phyloP scores from a whole-genome alignment of 2,888 invertebrate species.

The Smittia sp. region DNA sequence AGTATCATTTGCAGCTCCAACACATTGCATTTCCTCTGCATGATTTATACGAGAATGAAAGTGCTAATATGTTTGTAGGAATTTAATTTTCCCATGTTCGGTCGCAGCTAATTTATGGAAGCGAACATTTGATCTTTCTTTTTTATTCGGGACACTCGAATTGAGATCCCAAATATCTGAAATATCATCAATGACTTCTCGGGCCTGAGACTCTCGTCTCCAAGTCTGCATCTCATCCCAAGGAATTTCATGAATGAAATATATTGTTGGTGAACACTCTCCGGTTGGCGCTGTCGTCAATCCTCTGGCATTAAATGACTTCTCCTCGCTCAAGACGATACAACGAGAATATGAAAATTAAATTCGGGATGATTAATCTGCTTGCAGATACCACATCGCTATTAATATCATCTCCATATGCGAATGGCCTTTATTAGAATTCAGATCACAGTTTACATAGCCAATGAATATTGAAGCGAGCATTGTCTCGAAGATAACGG shows the following conservation, averaged over 20 bases:
- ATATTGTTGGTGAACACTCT: no score
- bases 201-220: no score
- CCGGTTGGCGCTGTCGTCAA: no score
- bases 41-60: slow-evolving; percentile 6
- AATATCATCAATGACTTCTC: no score
- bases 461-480: slow-evolving; percentile 8
- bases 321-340: no score
- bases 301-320: no score
- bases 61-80: neutral
- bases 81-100: neutral
- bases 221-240: no score
- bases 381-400: slow-evolving; percentile 4
- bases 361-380: slow-evolving; percentile 30
- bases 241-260: no score
- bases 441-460: slow-evolving; percentile 19
- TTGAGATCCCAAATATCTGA: no score
- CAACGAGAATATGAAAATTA: slow-evolving; percentile 26
- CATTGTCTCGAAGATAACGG: neutral
- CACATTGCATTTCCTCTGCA: slow-evolving; percentile 4
- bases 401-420: neutral
- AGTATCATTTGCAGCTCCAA: slow-evolving; percentile 20
- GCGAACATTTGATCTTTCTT: neutral
- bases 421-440: slow-evolving; percentile 28
- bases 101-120: neutral
- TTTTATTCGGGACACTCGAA: neutral